Conservation (phyloP, 2,113 vertebrate species). For the Pterophyllum scalare region DNA sequence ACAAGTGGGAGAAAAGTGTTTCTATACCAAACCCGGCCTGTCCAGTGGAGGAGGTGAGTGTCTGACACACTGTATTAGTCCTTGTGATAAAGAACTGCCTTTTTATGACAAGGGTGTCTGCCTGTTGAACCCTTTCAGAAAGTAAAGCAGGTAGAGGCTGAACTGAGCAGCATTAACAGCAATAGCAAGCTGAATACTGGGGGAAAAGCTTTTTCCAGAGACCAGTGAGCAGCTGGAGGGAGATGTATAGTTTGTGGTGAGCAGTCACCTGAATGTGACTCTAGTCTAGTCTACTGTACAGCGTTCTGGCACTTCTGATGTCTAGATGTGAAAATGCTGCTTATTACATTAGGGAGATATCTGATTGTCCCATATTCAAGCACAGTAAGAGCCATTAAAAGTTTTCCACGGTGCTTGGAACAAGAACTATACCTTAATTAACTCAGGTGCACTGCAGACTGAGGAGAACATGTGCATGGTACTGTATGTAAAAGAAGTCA, state of each 20-base stretch:
- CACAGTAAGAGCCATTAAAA: not conserved
- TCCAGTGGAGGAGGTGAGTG: constrained; percentile 80
- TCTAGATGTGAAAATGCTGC: not conserved
- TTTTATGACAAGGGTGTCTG: not conserved
- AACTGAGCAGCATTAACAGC: not conserved
- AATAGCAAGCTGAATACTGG: no score
- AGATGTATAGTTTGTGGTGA: not conserved
- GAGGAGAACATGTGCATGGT: not conserved
- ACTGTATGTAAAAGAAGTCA: no score
- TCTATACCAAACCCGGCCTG: constrained; percentile 70
- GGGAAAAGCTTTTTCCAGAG: not conserved
- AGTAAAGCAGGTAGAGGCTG: not conserved
- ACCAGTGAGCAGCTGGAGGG: not conserved
- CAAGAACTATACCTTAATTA: not conserved
- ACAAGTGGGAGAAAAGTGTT: constrained; percentile 87
- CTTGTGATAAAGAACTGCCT: not conserved
- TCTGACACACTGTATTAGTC: not conserved
- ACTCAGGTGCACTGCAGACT: not conserved
- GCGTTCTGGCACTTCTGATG: not conserved
- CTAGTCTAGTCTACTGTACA: not conserved
- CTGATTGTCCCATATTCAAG: not conserved
- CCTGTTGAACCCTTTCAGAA: not conserved
- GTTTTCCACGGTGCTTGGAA: not conserved
- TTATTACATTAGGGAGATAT: not conserved
- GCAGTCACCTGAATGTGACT: not conserved